Conservation (phyloP, 2,113 vertebrate genomes). For the Stegastes partitus region DNA sequence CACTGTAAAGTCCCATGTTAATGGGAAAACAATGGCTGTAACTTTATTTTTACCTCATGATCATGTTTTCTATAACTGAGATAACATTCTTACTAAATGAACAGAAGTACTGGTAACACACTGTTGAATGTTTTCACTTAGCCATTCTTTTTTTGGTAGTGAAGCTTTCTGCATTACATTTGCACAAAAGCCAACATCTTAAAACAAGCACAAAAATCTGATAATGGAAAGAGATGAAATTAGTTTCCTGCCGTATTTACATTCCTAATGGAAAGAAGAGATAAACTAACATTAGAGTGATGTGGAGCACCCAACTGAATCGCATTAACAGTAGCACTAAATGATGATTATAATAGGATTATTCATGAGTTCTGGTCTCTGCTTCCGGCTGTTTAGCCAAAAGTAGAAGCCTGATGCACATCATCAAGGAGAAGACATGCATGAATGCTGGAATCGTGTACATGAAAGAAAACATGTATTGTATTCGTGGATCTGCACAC, state of each 20-base stretch:
- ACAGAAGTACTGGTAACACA: background rate
- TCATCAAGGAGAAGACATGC: constrained; percentile 1
- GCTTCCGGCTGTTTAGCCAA: constrained; percentile 26
- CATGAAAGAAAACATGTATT: constrained; percentile 22
- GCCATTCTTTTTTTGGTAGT: constrained; percentile 3
- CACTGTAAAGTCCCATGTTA: background rate
- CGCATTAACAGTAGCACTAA: constrained; percentile 37
- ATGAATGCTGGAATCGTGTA: background rate
- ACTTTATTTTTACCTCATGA: background rate
- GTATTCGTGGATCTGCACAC: constrained; percentile 18
- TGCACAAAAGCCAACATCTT: background rate
- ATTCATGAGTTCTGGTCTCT: constrained; percentile 19
- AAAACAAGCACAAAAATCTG: constrained; percentile 2
- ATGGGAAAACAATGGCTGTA: background rate
- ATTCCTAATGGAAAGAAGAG: constrained; percentile 26
- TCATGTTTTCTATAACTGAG: constrained; percentile 1
- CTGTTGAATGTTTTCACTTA: constrained; percentile 10
- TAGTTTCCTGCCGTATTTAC: constrained; percentile 33
- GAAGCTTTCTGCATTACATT: constrained; percentile 12
- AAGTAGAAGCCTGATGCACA: constrained; percentile 24
- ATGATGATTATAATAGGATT: constrained; percentile 35
- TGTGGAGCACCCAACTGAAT: constrained; percentile 17
- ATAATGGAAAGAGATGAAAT: constrained; percentile 26
- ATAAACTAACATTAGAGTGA: constrained; percentile 33
- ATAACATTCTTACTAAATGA: background rate